Evolutionary conservation across 2,797 vertebrate species (phyloP), one percentile per base, ranked within the genome.

Genomic region (Paedocypris micromegethes): DNA sequence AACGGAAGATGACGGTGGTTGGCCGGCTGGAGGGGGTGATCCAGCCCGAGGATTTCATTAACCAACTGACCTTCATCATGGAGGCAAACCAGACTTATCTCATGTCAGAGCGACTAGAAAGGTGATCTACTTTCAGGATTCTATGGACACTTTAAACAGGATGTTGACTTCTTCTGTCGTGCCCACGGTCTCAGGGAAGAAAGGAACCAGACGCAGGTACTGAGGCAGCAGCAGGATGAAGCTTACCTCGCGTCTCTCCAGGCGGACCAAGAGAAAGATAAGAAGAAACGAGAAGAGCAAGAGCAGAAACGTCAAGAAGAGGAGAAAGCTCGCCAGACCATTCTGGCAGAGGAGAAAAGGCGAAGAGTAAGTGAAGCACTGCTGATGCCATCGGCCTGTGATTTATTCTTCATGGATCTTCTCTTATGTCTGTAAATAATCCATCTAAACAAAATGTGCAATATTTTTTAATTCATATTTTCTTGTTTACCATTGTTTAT

Each of bases 61-160:
- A 95, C 77, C 97, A 98, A 77, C 89, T 99, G 72, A 96, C 90
- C 38, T 98, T 98, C 81, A 97, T 99, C 85, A 97, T 98, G 91
- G 95, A 98, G 64, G 95, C 95, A 84, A 99, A 99, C 83, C 94
- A 98, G 87, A 93, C 95, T 0, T 95, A 96, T 82, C 85, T 98
- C 83, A 92, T 95, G 82, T 98, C 97, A 0, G 97, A 98, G 81
- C 93, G 94, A 64, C 84, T 98, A 45, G 96, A 99, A 82, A 91
- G 96, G 97, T 98, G 88, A 5, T 56, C 47, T 3, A 45, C 9
- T 62, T 62, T 42, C 5, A 23, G 23, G 23, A 23, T 23, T 23
- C 23, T 23, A 23, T 23, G 23, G 23, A 23, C 23, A 23, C 23
- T 23, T 23, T 23, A 23, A 23, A 23, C 23, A 23, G 23, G 23